A percentile compares a stretch with the other conserved stretches of the same genome.
These are phyloP conservation scores for Stenopsyche tienmushanensis DNA, from an alignment of 1,140 invertebrate species.

Conservation along the genomic window DNA sequence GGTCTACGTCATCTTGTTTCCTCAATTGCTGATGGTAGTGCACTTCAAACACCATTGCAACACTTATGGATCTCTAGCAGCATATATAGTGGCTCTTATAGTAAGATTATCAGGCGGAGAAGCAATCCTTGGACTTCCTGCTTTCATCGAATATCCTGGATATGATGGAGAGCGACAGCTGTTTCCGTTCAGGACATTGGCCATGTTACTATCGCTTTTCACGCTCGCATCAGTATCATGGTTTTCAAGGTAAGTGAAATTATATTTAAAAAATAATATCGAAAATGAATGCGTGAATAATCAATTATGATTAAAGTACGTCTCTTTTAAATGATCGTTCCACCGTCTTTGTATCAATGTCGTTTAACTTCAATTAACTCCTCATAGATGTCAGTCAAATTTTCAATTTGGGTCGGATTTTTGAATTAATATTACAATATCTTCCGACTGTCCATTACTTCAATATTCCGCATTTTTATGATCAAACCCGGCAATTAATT, in stretches of 20 bases:
- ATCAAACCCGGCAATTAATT: too few species aligned
- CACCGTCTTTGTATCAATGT: too few species aligned
- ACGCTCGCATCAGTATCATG: conserved; percentile 78
- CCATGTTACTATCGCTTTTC: conserved; percentile 80
- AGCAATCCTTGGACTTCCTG: conserved; percentile 74
- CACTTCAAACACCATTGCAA: conserved; percentile 93
- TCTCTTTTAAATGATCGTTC: too few species aligned
- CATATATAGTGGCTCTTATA: conserved; percentile 85
- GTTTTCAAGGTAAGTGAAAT: conserved; percentile 67
- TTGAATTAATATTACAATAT: too few species aligned
- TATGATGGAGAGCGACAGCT: conserved; percentile 76
- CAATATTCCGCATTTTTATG: too few species aligned
- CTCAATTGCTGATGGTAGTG: conserved; percentile 96
- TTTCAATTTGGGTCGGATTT: too few species aligned
- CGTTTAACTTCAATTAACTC: too few species aligned
- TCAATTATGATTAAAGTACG: too few species aligned
- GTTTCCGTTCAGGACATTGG: conserved; percentile 89
- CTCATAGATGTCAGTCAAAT: too few species aligned
- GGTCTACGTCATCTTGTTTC: conserved; percentile 97
- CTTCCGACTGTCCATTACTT: too few species aligned
- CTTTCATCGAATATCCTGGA: conserved; percentile 86
- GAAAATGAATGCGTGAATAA: too few species aligned
- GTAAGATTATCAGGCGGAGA: conserved; percentile 90
- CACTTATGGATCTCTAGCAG: conserved; percentile 92
- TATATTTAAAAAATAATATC: too few species aligned